Base-by-base conservation (phyloP, 2,797 vertebrate genomes). In the Lerista edwardsae region DNA sequence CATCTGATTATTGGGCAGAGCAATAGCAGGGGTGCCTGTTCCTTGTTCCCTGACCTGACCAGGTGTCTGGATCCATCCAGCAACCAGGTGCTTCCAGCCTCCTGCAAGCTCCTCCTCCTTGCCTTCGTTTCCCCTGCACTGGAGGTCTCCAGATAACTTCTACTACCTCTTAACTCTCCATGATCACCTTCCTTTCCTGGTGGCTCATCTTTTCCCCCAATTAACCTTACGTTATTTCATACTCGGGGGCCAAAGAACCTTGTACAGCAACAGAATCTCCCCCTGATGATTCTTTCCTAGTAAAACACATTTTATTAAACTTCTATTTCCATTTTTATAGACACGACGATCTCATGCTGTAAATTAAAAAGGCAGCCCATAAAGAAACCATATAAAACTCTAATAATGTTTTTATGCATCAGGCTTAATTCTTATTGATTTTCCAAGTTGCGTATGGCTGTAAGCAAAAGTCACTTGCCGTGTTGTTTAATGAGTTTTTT, bases 401-500 rank as follows among this genome's bases (percentile, higher is more conserved):
- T 86, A 82, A 89, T 91, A 90, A 90, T 90, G 88, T 86, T 93
- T 94, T 93, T 93, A 92, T 87, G 93, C 15, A 31, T 59, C 1
- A 7, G 78, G 61, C 84, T 93, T 91, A 90, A 90, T 90, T 88
- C 83, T 85, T 79, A 91, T 93, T 77, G 93, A 93, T 93, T 93
- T 86, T 93, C 91, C 75, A 61, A 68, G 71, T 31, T 61, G 83
- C 31, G 36, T 79, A 51, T 77, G 76, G 75, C 79, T 79, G 85
- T 61, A 88, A 93, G 83, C 82, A 87, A 87, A 87, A 89, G 47
- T 65, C 67, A 84, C n/a, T 84, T 83, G 75, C 44, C 5, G 36
- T 27, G 9, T 4, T 91, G 65, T 92, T 91, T 89, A 91, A 89
- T 89, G 74, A 55, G 75, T 55, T 64, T 65, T 84, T 84, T 39